Evolutionary conservation across 2,797 vertebrate genomes (phyloP).

Genomic region (Erpetoichthys calabaricus): DNA sequence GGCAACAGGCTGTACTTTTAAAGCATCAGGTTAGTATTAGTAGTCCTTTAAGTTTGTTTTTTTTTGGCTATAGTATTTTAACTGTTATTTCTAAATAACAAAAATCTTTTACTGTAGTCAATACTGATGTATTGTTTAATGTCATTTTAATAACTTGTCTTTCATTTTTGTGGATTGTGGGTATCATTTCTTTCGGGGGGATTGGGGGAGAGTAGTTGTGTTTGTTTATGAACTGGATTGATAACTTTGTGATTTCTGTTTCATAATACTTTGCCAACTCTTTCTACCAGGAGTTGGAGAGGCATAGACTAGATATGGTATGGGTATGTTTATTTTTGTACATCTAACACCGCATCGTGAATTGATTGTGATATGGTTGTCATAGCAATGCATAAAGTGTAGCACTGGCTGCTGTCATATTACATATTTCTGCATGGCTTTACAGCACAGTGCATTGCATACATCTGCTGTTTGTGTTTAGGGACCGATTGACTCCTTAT

Average conservation of each 20-base stretch:
- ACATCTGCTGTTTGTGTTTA: constrained; percentile 81
- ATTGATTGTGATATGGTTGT: constrained; percentile 82
- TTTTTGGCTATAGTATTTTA: neutral
- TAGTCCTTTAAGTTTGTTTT: constrained; percentile 25
- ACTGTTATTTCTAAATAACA: neutral
- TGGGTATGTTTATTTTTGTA: constrained; percentile 96
- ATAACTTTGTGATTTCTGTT: constrained; percentile 80
- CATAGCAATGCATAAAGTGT: constrained; percentile 96
- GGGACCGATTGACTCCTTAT: constrained; percentile 44
- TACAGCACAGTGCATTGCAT: constrained; percentile 78
- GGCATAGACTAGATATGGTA: constrained; percentile 99
- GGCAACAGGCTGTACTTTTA: constrained; percentile 78
- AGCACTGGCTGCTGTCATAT: constrained; percentile 81
- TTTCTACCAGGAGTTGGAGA: constrained; percentile 99
- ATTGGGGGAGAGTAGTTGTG: constrained; percentile 26
- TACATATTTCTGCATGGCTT: constrained; percentile 85
- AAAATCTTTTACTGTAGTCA: neutral
- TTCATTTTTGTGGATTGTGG: constrained; percentile 72
- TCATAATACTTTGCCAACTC: constrained; percentile 90
- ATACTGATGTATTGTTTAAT: constrained; percentile 19
- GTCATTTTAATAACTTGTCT: constrained; percentile 43
- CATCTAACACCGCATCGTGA: constrained; percentile 89
- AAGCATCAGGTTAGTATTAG: constrained; percentile 74
- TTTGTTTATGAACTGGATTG: constrained; percentile 52
- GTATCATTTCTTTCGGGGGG: constrained; percentile 28